Evolutionary conservation across 2,888 invertebrate species (phyloP).

Genomic region (Abrostola tripartita): DNA sequence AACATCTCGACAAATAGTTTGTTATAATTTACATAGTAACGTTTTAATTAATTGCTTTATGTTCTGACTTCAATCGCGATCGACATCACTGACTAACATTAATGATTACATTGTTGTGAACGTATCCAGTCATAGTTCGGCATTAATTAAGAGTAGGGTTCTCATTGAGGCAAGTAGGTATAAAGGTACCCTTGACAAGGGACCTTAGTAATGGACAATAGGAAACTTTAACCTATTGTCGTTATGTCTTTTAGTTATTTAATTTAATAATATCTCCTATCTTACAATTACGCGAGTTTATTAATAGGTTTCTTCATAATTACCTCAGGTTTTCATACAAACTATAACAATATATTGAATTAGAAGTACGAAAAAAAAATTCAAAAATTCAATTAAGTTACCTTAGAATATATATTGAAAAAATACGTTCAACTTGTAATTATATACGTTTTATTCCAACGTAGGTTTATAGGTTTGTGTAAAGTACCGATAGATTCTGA

Average conservation of each 20-base stretch:
- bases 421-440: too few relatives aligned
- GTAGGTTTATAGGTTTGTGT: too few relatives aligned
- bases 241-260: slow-evolving; percentile 14
- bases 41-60: slow-evolving; percentile 8
- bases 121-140: slow-evolving; percentile 48
- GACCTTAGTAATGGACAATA: slow-evolving; percentile 29
- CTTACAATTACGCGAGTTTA: too few relatives aligned
- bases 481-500: too few relatives aligned
- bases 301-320: too few relatives aligned
- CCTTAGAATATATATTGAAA: too few relatives aligned
- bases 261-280: too few relatives aligned
- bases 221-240: slow-evolving; percentile 19
- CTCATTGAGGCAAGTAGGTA: slow-evolving; percentile 11
- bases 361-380: too few relatives aligned
- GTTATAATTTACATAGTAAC: neutral
- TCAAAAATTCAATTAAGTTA: too few relatives aligned
- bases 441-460: too few relatives aligned
- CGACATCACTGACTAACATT: slow-evolving; percentile 14
- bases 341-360: too few relatives aligned
- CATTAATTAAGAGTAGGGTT: slow-evolving; percentile 52
- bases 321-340: too few relatives aligned
- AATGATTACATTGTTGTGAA: slow-evolving; percentile 45
- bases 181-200: slow-evolving; percentile 33
- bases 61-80: slow-evolving; percentile 16
- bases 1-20: slow-evolving; percentile 12